A percentile compares a stretch with the other conserved stretches of the same genome.
Evolutionary conservation across 2,797 vertebrate species (phyloP).

Genomic region (Chelonia mydas): DNA sequence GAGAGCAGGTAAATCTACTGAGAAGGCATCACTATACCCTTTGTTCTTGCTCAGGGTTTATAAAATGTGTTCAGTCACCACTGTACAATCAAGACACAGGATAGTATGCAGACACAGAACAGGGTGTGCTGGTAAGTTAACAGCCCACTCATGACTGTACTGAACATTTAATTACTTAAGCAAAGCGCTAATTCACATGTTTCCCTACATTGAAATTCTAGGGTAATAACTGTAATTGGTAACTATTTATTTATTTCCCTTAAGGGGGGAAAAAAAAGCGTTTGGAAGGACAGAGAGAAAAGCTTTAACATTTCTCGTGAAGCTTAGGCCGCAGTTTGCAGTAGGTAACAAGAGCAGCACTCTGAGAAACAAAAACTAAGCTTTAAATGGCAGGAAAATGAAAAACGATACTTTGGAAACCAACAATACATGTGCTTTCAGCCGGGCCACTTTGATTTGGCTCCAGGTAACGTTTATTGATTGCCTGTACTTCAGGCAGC

Average conservation of each 20-base stretch:
- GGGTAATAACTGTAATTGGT: neutral
- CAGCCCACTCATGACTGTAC: constrained; percentile 55
- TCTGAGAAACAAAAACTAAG: neutral
- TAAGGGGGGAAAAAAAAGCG: neutral
- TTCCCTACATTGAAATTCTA: neutral
- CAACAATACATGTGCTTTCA: neutral
- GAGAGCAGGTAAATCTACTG: neutral
- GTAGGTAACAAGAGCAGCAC: neutral
- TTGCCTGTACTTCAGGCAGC: neutral
- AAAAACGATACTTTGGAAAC: neutral
- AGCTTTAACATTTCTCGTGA: constrained; percentile 2
- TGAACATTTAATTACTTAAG: neutral
- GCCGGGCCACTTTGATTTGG: neutral
- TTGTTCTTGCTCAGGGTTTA: neutral
- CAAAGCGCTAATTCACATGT: neutral
- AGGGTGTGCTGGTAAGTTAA: neutral
- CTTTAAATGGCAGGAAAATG: neutral
- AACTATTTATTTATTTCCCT: constrained; percentile 10
- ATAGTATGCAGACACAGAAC: neutral
- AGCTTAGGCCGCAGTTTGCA: neutral
- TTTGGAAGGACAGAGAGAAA: constrained; percentile 51
- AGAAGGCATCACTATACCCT: neutral
- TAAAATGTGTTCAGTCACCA: neutral
- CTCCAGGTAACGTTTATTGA: neutral
- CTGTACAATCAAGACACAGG: neutral